These are phyloP conservation scores for Meganola albula DNA, from an alignment of 2,888 invertebrate genomes.

Conservation along the genomic window DNA sequence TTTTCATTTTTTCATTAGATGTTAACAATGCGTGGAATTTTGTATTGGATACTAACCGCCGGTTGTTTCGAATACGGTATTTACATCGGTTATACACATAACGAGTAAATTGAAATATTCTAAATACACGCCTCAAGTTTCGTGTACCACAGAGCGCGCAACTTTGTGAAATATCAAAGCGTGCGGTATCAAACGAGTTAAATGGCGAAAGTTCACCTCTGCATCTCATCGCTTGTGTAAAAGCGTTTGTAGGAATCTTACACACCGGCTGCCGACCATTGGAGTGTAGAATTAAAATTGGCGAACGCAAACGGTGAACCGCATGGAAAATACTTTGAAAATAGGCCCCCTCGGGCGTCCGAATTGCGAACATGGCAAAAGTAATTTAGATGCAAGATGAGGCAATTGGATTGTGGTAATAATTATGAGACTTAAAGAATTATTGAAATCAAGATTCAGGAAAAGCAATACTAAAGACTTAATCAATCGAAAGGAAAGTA, in stretches of 20 bases:
- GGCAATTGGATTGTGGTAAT: no score
- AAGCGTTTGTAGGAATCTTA: constrained; percentile 30
- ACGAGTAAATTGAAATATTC: constrained; percentile 35
- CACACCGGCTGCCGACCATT: constrained; percentile 20
- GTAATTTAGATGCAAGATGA: no score
- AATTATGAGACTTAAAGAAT: no score
- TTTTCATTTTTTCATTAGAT: no score
- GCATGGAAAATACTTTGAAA: constrained; percentile 30
- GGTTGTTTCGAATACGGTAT: constrained; percentile 21
- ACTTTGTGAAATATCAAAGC: constrained; percentile 44
- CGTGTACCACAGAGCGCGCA: constrained; percentile 37
- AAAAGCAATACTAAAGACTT: no score
- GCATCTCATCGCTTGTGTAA: constrained; percentile 33
- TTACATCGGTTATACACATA: constrained; percentile 29
- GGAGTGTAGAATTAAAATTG: constrained; percentile 30
- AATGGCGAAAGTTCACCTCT: constrained; percentile 47
- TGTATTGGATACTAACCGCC: constrained; percentile 21
- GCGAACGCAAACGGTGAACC: constrained; percentile 22
- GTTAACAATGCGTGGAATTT: constrained; percentile 15
- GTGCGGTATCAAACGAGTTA: constrained; percentile 33
- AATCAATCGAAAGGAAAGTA: no score
- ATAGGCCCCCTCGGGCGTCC: constrained; percentile 24
- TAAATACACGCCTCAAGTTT: constrained; percentile 25
- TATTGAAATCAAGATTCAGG: no score
- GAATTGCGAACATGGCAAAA: constrained; percentile 18